Evolutionary conservation across 2,113 vertebrate genomes (phyloP), one percentile per base, ranked within the genome.

Genomic region (Brachypteracias leptosomus): DNA sequence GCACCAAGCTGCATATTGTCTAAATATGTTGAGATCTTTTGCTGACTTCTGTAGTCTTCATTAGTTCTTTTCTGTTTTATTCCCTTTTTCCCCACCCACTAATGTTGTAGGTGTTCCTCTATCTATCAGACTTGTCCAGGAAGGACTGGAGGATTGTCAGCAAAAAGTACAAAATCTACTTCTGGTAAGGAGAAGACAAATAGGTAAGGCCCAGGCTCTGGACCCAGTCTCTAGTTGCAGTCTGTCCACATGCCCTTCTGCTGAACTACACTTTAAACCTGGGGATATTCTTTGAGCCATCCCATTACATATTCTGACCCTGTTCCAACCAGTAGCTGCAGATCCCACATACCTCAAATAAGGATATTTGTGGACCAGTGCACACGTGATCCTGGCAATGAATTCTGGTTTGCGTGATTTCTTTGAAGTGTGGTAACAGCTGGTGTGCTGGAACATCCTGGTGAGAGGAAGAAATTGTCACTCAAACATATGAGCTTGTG

Each of bases 141-240:
- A 98, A 98, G 83, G 98, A 98, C 89, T 90, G 97, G 82, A 98
- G 98, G 87, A 98, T 98, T 95, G 95, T 98, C 95, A 98, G 98
- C 95, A 98, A 98, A 93, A 98, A 98, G 78, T 98, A 98, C 83
- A 98, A 98, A 71, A 98, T 98, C 82, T 98, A 98, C 97, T 98
- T 98, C 94, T 98, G 98, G 98, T 98, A 96, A 98, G 98, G 96
- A 92, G 58, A 74, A 62, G 13, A 51, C 36, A 79, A 82, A 40
- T 40, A 70, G 55, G 22, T 80, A 87, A 85, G 38, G 44, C 44
- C 18, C 16, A 46, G 47, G 67, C 57, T 85, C 10, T 70, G 59
- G 36, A 49, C 10, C 15, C 8, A 11, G 25, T 87, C 29, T 81
- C 44, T 83, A 36, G 5, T 42, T 89, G 29, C 72, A 54, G 19